phyloP scores from a whole-genome alignment of 1,140 invertebrate species.

The Drosophila aff. region DNA sequence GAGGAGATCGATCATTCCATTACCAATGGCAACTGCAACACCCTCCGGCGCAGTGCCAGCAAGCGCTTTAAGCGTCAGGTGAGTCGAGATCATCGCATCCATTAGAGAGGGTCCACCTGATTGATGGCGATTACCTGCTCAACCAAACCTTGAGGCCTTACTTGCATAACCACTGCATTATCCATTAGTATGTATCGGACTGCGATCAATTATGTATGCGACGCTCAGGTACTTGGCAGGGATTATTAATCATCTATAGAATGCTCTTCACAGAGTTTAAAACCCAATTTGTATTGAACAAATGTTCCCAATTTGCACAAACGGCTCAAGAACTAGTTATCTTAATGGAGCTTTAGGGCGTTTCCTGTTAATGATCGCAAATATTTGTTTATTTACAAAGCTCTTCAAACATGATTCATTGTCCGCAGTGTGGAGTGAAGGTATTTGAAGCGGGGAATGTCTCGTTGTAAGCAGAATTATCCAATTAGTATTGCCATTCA shows the following conservation, averaged over 20 bases:
- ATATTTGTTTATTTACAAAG: slow-evolving; percentile 14
- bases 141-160: slow-evolving; percentile 9
- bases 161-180: slow-evolving; percentile 41
- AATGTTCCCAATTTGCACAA: not conserved
- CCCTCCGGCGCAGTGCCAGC: slow-evolving; percentile 91
- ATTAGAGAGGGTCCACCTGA: slow-evolving; percentile 32
- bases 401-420: slow-evolving; percentile 25
- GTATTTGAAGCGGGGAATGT: not conserved
- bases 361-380: slow-evolving; percentile 16
- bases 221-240: slow-evolving; percentile 11
- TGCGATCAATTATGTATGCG: slow-evolving; percentile 42
- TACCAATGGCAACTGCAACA: slow-evolving; percentile 87
- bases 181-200: slow-evolving; percentile 28
- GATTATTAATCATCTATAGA: slow-evolving; percentile 5
- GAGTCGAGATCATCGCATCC: slow-evolving; percentile 67
- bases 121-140: slow-evolving; percentile 46
- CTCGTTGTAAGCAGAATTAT: not conserved
- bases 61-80: slow-evolving; percentile 89
- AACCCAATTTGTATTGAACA: not conserved
- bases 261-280: slow-evolving; percentile 4
- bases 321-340: not conserved
- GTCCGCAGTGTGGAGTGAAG: not conserved
- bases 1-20: slow-evolving; percentile 81
- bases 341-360: slow-evolving; percentile 6
- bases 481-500: slow-evolving; percentile 8